Evolutionary conservation across 2,113 vertebrate species (phyloP).

Genomic region (Leucoraja erinaceus): DNA sequence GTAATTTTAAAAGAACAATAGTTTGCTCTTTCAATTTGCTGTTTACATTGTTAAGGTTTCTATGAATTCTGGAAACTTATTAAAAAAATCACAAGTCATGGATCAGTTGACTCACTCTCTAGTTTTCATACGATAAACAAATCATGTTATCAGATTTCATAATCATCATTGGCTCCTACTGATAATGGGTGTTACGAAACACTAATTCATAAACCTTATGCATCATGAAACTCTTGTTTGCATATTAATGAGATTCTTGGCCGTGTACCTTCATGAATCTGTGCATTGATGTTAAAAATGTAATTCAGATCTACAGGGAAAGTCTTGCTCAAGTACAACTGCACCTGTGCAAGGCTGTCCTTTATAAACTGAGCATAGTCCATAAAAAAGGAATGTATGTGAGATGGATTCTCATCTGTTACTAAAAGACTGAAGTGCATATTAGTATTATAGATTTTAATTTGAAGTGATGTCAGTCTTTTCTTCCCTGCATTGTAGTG

Average conservation of each 20-base stretch:
- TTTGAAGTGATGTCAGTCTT: slow-evolving; percentile 88
- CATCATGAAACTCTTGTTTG: slow-evolving; percentile 20
- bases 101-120: background rate
- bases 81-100: background rate
- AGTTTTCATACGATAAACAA: background rate
- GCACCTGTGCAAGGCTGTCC: background rate
- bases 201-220: slow-evolving; percentile 27
- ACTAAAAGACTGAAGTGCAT: slow-evolving; percentile 63
- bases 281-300: slow-evolving; percentile 26
- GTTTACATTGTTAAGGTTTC: background rate
- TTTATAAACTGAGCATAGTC: background rate
- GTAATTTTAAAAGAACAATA: background rate
- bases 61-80: background rate
- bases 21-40: background rate
- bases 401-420: slow-evolving; percentile 70
- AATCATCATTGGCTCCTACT: background rate
- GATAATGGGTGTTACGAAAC: background rate
- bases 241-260: slow-evolving; percentile 17
- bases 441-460: slow-evolving; percentile 98
- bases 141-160: background rate
- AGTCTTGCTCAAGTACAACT: background rate
- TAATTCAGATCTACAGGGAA: background rate
- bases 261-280: background rate
- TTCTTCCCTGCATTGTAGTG: slow-evolving; percentile 69
- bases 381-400: slow-evolving; percentile 44